phyloP scores from a whole-genome alignment of 2,888 invertebrate genomes.

The Idaea dimidiata region DNA sequence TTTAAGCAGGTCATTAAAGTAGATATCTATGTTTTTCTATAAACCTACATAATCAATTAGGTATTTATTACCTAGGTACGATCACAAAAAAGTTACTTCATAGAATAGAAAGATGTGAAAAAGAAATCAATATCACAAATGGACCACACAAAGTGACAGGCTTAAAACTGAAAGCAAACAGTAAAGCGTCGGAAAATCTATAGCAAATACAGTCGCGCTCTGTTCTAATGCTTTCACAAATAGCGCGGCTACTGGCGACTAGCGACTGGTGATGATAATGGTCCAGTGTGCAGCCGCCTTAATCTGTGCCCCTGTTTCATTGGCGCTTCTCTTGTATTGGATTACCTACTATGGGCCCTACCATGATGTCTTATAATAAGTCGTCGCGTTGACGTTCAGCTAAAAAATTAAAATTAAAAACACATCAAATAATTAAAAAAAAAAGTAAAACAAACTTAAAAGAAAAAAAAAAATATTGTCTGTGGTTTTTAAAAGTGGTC shows the following conservation, averaged over 20 bases:
- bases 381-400: too few relatives aligned
- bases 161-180: conserved; percentile 65
- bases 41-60: background rate
- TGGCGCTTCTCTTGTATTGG: conserved; percentile 4
- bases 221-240: conserved; percentile 68
- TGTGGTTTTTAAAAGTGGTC: too few relatives aligned
- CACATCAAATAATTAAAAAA: too few relatives aligned
- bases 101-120: conserved; percentile 14
- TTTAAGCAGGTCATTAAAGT: too few relatives aligned
- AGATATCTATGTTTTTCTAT: too few relatives aligned
- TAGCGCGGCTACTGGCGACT: conserved; percentile 37
- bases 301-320: conserved; percentile 18
- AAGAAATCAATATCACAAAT: conserved; percentile 34
- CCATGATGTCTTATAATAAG: too few relatives aligned
- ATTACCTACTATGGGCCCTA: too few relatives aligned
- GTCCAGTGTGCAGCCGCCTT: conserved; percentile 24
- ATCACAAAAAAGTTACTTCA: background rate
- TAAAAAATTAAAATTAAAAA: too few relatives aligned
- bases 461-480: too few relatives aligned
- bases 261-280: conserved; percentile 26
- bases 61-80: background rate
- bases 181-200: conserved; percentile 60
- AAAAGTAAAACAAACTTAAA: too few relatives aligned
- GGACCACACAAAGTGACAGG: conserved; percentile 69
- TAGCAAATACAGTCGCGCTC: conserved; percentile 61